These are phyloP conservation scores for Tryphoninae sp. DNA, from an alignment of 2,888 invertebrate species.

Conservation along the genomic window DNA sequence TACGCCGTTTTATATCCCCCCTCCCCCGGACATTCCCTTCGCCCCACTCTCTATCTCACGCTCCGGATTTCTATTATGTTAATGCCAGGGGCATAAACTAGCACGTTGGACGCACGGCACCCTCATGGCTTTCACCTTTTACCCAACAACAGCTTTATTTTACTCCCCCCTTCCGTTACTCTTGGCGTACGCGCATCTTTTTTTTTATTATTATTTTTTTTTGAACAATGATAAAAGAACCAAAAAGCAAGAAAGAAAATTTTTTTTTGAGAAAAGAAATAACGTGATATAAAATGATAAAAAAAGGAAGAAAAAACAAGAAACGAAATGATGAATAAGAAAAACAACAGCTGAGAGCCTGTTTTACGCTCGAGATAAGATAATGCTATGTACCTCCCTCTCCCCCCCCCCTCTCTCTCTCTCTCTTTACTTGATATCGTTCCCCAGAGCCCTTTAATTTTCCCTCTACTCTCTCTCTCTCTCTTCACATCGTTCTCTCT, in stretches of 20 bases:
- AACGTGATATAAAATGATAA: slow-evolving; percentile 26
- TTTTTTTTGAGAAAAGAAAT: too few species aligned
- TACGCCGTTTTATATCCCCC: slow-evolving; percentile 22
- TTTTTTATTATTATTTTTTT: not conserved
- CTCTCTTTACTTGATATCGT: slow-evolving; percentile 27
- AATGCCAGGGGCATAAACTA: slow-evolving; percentile 74
- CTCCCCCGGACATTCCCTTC: not conserved
- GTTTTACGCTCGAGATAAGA: slow-evolving; percentile 58
- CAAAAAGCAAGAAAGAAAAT: too few species aligned
- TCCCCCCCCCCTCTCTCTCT: slow-evolving; percentile 7
- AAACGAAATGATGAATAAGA: not conserved
- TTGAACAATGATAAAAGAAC: not conserved
- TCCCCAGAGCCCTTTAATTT: slow-evolving; percentile 59
- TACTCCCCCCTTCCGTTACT: not conserved
- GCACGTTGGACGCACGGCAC: slow-evolving; percentile 3
- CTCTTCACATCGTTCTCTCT: not conserved
- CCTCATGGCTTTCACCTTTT: slow-evolving; percentile 8
- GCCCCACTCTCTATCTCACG: slow-evolving; percentile 11
- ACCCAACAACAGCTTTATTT: slow-evolving; percentile 32
- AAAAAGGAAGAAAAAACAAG: slow-evolving; percentile 18
- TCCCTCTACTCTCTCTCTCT: not conserved
- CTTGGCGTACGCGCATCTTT: not conserved
- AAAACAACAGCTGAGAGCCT: slow-evolving; percentile 12
- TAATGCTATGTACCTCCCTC: slow-evolving; percentile 18
- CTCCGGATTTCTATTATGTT: slow-evolving; percentile 72